Percentiles rank a stretch among this genome's conserved stretches.
Evolutionary conservation across 2,113 vertebrate species (phyloP).

Genomic region (Sinocyclocheilus maitianheensis): DNA sequence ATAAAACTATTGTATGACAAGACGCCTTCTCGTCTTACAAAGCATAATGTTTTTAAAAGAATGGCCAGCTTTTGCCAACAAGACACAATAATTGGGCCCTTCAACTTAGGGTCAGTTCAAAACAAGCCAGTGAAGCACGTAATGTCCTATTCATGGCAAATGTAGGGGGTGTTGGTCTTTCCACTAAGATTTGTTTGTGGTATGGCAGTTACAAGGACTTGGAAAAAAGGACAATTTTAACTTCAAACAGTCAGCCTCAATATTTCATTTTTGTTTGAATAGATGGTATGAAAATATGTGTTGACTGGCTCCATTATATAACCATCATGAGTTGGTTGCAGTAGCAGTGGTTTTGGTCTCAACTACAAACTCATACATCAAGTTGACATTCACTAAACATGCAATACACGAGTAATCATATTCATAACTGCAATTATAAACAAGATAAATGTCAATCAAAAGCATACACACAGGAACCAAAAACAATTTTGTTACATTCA

Average conservation of each 20-base stretch:
- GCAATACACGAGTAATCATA: neutral
- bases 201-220: constrained; percentile 44
- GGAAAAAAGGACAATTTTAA: constrained; percentile 51
- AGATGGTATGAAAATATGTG: constrained; percentile 37
- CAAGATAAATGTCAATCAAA: neutral
- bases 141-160: constrained; percentile 49
- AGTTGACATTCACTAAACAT: neutral
- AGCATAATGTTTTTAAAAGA: constrained; percentile 25
- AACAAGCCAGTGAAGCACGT: constrained; percentile 47
- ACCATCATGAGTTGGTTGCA: constrained; percentile 18
- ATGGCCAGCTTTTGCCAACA: constrained; percentile 15
- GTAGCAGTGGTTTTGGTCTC: constrained; percentile 45
- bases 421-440: neutral
- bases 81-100: constrained; percentile 31
- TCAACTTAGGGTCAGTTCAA: constrained; percentile 47
- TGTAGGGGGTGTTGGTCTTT: constrained; percentile 51
- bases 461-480: neutral
- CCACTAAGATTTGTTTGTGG: constrained; percentile 54
- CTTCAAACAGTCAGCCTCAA: constrained; percentile 40
- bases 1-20: neutral
- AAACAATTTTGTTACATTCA: neutral
- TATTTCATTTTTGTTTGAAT: constrained; percentile 41
- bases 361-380: constrained; percentile 32
- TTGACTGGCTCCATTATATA: constrained; percentile 26
- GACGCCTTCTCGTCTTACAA: neutral